Evolutionary conservation across 2,888 invertebrate genomes (phyloP).

Genomic region (Eristalis tenax): DNA sequence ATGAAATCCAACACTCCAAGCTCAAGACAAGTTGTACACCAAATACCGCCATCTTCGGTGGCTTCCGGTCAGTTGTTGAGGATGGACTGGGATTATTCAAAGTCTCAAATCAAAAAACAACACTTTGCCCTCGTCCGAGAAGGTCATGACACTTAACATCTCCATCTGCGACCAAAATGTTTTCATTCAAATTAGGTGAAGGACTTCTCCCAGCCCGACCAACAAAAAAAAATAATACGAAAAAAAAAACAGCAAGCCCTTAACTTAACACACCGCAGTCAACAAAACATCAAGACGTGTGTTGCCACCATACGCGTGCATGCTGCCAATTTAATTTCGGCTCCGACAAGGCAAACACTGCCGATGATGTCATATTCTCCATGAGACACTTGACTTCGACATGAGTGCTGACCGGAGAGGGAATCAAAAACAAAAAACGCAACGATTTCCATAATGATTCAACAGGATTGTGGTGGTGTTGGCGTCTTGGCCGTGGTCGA

Average conservation of each 20-base stretch:
- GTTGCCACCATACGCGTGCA: background rate
- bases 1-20: too few species aligned
- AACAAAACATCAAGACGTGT: slow-evolving; percentile 21
- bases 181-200: slow-evolving; percentile 40
- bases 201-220: slow-evolving; percentile 11
- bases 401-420: slow-evolving; percentile 8
- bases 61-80: too few species aligned
- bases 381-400: slow-evolving; percentile 56
- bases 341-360: slow-evolving; percentile 4
- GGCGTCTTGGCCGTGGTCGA: background rate
- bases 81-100: background rate
- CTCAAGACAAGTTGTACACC: too few species aligned
- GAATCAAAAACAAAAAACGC: background rate
- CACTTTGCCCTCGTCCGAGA: background rate
- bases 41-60: too few species aligned
- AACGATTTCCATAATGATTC: slow-evolving; percentile 47
- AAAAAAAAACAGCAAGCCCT: background rate
- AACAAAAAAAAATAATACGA: background rate
- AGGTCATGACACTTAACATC: background rate
- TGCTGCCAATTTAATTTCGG: slow-evolving; percentile 55
- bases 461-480: slow-evolving; percentile 50
- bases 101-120: background rate
- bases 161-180: background rate
- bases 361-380: slow-evolving; percentile 64
- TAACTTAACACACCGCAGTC: background rate